Conservation (phyloP, 2,113 vertebrate species). For the Antidorcas marsupialis region DNA sequence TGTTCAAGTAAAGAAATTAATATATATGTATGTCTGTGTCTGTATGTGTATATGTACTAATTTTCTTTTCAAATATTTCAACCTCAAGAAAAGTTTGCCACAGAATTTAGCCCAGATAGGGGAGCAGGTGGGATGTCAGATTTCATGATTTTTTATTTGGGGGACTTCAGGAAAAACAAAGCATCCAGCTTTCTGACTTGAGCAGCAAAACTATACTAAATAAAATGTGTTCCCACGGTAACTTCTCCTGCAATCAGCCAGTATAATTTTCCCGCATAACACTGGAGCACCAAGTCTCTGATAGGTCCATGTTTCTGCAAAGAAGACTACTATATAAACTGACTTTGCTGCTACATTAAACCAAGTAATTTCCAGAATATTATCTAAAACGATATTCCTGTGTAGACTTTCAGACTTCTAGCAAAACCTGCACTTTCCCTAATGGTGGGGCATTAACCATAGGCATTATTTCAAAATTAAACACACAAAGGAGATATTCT, state of each 20-base stretch:
- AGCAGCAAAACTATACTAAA: slow-evolving; percentile 21
- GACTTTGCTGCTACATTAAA: background rate
- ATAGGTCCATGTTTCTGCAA: background rate
- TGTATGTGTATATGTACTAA: background rate
- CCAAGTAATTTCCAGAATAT: background rate
- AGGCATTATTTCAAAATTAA: background rate
- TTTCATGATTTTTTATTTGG: slow-evolving; percentile 46
- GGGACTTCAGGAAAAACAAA: slow-evolving; percentile 4
- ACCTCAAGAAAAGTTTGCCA: background rate
- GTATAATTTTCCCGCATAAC: background rate
- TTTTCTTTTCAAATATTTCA: slow-evolving; percentile 30
- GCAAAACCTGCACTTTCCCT: background rate
- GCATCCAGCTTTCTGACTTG: background rate
- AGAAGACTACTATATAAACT: background rate
- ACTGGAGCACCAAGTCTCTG: background rate
- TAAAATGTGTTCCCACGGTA: slow-evolving; percentile 36
- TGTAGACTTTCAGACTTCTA: background rate
- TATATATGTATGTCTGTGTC: background rate
- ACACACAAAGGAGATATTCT: background rate
- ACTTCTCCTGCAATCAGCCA: slow-evolving; percentile 45
- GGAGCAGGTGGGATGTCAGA: background rate
- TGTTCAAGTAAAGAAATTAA: background rate
- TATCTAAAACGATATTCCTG: background rate
- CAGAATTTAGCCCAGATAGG: background rate
- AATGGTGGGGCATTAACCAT: background rate